Evolutionary conservation across 2,113 vertebrate species (phyloP).

Genomic region (Silurus meridionalis): DNA sequence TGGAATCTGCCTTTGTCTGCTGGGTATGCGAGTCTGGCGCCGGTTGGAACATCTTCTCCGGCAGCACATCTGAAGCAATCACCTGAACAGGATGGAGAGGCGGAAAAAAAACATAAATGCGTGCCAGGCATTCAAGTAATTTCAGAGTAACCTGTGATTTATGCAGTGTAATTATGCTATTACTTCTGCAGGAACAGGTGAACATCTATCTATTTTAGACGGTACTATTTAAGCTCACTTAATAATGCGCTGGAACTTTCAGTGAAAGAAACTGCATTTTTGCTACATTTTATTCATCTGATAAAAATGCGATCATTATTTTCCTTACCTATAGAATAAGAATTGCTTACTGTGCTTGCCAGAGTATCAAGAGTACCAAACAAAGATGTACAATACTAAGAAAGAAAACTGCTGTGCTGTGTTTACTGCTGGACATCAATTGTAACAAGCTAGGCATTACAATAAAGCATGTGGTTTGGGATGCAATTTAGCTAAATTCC

Average conservation of each 20-base stretch:
- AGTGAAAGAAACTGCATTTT: background rate
- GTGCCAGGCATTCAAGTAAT: slow-evolving; percentile 34
- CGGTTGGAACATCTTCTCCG: slow-evolving; percentile 85
- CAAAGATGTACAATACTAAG: background rate
- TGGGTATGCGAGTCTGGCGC: slow-evolving; percentile 61
- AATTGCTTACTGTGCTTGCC: background rate
- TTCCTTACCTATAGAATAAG: background rate
- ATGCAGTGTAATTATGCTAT: slow-evolving; percentile 29
- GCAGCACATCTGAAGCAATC: slow-evolving; percentile 85
- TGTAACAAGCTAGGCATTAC: background rate
- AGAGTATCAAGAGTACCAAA: background rate
- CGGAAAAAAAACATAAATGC: slow-evolving; percentile 28
- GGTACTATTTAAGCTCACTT: background rate
- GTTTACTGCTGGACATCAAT: background rate
- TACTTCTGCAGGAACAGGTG: background rate
- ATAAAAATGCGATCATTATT: background rate
- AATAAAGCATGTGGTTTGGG: background rate
- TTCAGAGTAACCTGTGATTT: slow-evolving; percentile 37
- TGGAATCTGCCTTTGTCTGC: slow-evolving; percentile 57
- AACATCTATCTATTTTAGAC: slow-evolving; percentile 9
- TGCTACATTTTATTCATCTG: background rate
- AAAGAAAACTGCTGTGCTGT: background rate
- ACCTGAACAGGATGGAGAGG: slow-evolving; percentile 69
- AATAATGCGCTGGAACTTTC: background rate
- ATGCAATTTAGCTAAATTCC: background rate